A percentile compares a stretch with the other conserved stretches of the same genome.
Evolutionary conservation across 1,140 invertebrate species (phyloP).

Genomic region (Andricus grossulariae): DNA sequence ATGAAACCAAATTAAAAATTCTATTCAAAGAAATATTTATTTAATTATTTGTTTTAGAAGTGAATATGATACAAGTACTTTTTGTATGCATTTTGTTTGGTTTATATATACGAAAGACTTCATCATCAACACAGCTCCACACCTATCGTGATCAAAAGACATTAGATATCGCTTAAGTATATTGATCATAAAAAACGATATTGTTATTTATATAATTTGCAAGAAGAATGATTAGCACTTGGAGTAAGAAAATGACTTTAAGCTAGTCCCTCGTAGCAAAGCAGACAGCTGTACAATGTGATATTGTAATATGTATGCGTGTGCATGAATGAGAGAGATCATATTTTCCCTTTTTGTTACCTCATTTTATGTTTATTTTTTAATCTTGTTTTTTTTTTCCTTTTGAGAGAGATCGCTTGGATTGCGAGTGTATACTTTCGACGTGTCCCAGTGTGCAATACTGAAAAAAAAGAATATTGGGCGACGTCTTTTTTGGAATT

Average conservation of each 20-base stretch:
- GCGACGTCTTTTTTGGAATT: slow-evolving; percentile 4
- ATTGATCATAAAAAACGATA: background rate
- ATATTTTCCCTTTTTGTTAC: slow-evolving; percentile 42
- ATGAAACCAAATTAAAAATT: no score
- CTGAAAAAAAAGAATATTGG: background rate
- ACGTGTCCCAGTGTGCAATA: slow-evolving; percentile 24
- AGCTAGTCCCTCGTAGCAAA: slow-evolving; percentile 67
- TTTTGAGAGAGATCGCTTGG: slow-evolving; percentile 19
- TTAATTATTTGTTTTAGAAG: no score
- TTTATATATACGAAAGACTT: no score
- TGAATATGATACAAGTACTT: no score
- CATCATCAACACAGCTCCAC: no score
- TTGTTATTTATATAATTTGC: background rate
- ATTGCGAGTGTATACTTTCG: background rate
- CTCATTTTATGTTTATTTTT: slow-evolving; percentile 46
- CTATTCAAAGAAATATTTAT: no score
- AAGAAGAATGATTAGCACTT: background rate
- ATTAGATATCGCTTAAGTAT: background rate
- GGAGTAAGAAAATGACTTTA: slow-evolving; percentile 51
- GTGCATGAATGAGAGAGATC: slow-evolving; percentile 25
- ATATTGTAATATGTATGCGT: slow-evolving; percentile 58
- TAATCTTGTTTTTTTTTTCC: slow-evolving; percentile 33
- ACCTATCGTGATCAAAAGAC: background rate
- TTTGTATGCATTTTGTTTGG: no score
- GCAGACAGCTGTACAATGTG: slow-evolving; percentile 69